Evolutionary conservation across 2,888 invertebrate species (phyloP).

Genomic region (Coronaproctus castanopsis): DNA sequence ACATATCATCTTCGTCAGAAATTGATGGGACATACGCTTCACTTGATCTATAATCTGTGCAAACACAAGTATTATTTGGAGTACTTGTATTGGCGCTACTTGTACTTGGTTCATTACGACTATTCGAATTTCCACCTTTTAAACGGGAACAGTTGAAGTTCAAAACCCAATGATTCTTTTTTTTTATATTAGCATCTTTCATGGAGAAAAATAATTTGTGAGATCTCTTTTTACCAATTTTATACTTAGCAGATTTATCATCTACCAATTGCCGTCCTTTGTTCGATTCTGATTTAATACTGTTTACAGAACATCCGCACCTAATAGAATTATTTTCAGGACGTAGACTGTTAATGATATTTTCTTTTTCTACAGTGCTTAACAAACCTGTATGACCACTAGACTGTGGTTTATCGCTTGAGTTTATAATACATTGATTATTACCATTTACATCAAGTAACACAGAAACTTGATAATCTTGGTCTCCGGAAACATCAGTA

Average conservation of each 20-base stretch:
- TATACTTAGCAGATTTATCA: not conserved
- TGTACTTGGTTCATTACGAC: constrained; percentile 19
- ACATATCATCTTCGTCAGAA: not conserved
- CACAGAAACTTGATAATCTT: not conserved
- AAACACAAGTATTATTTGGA: constrained; percentile 26
- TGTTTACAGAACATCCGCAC: not conserved
- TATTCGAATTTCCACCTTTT: constrained; percentile 20
- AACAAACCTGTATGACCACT: too few relatives aligned
- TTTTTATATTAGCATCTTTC: constrained; percentile 19
- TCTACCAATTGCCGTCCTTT: not conserved
- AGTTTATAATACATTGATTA: constrained; percentile 1
- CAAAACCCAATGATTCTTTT: constrained; percentile 23
- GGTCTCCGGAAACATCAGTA: too few relatives aligned
- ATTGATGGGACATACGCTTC: not conserved
- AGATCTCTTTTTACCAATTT: not conserved
- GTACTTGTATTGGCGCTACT: constrained; percentile 23
- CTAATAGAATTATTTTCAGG: not conserved
- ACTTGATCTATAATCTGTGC: constrained; percentile 26
- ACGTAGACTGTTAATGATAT: not conserved
- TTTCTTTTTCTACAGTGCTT: not conserved
- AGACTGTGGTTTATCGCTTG: too few relatives aligned
- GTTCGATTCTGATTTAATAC: not conserved
- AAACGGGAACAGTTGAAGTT: constrained; percentile 23
- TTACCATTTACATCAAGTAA: not conserved
- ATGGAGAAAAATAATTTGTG: not conserved